A percentile compares a stretch with the other conserved stretches of the same genome.
These are phyloP conservation scores for Trinorchestia longiramus DNA, from an alignment of 1,140 invertebrate species.

Conservation along the genomic window DNA sequence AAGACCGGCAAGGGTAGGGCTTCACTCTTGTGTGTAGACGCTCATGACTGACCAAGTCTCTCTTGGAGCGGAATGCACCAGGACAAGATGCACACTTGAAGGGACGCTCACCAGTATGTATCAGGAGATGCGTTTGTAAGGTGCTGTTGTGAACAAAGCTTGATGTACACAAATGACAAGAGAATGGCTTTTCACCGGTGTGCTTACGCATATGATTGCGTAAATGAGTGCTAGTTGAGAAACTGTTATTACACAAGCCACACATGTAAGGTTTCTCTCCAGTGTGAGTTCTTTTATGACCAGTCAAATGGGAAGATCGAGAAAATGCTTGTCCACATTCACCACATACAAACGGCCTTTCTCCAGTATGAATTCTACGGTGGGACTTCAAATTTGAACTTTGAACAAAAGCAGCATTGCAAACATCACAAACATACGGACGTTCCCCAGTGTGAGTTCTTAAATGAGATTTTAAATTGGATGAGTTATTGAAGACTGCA, in stretches of 20 bases:
- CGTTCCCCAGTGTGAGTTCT: slow-evolving; percentile 69
- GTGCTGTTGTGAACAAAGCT: slow-evolving; percentile 65
- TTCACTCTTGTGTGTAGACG: slow-evolving; percentile 64
- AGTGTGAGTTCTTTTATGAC: slow-evolving; percentile 69
- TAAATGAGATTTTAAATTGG: slow-evolving; percentile 68
- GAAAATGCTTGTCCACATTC: slow-evolving; percentile 65
- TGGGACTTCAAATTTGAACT: slow-evolving; percentile 78
- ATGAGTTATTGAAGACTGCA: slow-evolving; percentile 68
- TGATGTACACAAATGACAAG: slow-evolving; percentile 65
- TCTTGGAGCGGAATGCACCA: slow-evolving; percentile 64
- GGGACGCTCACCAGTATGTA: slow-evolving; percentile 64
- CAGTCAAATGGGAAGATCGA: slow-evolving; percentile 64
- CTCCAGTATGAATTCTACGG: slow-evolving; percentile 73
- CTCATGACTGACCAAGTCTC: slow-evolving; percentile 63
- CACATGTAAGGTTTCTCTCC: slow-evolving; percentile 70
- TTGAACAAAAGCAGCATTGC: slow-evolving; percentile 73
- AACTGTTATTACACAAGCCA: slow-evolving; percentile 71
- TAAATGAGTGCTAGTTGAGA: slow-evolving; percentile 70
- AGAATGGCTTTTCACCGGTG: slow-evolving; percentile 70
- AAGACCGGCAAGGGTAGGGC: slow-evolving; percentile 60
- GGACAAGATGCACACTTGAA: slow-evolving; percentile 64
- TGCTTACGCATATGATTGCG: slow-evolving; percentile 72
- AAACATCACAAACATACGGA: slow-evolving; percentile 66
- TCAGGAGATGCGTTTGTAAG: slow-evolving; percentile 63
- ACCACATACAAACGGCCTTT: slow-evolving; percentile 61